Base-by-base conservation (phyloP, 1,140 invertebrate genomes). In the Bombus sylvicola region DNA sequence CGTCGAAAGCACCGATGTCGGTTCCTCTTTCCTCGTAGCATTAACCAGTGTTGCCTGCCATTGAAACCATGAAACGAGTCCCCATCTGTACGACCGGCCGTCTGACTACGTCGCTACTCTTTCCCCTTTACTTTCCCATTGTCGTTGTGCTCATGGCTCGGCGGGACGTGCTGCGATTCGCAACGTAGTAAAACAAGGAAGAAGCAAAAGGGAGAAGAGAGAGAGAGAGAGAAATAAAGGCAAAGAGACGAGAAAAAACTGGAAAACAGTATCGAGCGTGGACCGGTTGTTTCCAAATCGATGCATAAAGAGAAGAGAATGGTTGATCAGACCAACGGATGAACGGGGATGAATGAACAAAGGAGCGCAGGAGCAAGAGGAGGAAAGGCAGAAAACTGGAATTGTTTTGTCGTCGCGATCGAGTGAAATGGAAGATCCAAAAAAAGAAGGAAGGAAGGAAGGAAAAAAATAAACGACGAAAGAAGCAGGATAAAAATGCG, bases 231-330 rank as follows among this genome's bases (percentile, higher is more conserved):
- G 13, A 34, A 10, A 31, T 37, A 13, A 53, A 53, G 18, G 18
- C 47, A 53, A 53, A 53, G 47, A 22, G 18, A 53, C 1, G 28
- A 25, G 31, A 18, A 43, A 72, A 57, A 34, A 41, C 68, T 25
- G 62, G 72, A 79, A 74, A 85, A 74, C 39, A n/a, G 82, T 71
- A 73, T 76, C 79, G 85, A 74, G 73, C 72, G 64, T 34, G 74
- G 66, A 31, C 81, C 66, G 62, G 82, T 85, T 39, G 82, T 87
- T 87, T 79, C 82, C 66, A 85, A 89, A 85, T 87, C 77, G 73
- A 88, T 82, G 83, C 37, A 82, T 76, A 88, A 81, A 86, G 78
- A 81, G 18, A 71, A 72, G 47, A 81, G 71, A 64, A 64, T 47
- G 75, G 81, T 77, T 59, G 75, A 74, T 77, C 43, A 68, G 43